These are phyloP conservation scores for Pseudomyrmex concolor DNA, from an alignment of 1,140 invertebrate species.

Conservation along the genomic window DNA sequence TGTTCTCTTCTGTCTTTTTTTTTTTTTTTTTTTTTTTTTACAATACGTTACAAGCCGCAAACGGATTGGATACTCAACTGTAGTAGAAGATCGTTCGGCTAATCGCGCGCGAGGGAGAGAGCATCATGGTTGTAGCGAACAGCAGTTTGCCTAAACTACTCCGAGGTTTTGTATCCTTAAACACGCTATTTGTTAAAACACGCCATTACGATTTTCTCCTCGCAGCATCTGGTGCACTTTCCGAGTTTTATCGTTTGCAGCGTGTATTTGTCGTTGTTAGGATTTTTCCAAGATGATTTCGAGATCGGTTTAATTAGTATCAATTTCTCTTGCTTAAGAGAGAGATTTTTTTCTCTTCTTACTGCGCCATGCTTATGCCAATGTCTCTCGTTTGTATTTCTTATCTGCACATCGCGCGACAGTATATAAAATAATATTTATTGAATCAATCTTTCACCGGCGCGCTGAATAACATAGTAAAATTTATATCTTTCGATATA, in stretches of 20 bases:
- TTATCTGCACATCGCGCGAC: not conserved
- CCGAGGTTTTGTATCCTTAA: conserved; percentile 6
- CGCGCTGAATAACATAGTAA: conserved; percentile 16
- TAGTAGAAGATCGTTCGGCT: conserved; percentile 22
- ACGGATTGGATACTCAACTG: conserved; percentile 40
- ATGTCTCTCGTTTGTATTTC: too few relatives aligned
- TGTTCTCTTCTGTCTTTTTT: not conserved
- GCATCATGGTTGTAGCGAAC: conserved; percentile 7
- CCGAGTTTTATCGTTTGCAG: conserved; percentile 13
- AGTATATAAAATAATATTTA: not conserved
- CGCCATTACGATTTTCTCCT: not conserved
- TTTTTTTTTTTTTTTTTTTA: not conserved
- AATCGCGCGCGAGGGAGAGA: conserved; percentile 34
- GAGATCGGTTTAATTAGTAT: too few relatives aligned
- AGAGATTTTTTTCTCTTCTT: too few relatives aligned
- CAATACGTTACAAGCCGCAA: conserved; percentile 22
- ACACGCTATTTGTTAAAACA: not conserved
- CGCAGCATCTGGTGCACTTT: not conserved
- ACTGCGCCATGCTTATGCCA: too few relatives aligned
- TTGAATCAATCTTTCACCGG: not conserved
- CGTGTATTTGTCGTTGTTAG: not conserved
- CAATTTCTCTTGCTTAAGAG: too few relatives aligned
- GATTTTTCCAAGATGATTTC: not conserved
- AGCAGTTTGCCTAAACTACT: conserved; percentile 24
- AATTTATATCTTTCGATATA: not conserved